A percentile compares a stretch with the other conserved stretches of the same genome.
Evolutionary conservation across 92 coral and sea anemone genomes (phyloP).

Genomic region (Pocillopora meandrina): DNA sequence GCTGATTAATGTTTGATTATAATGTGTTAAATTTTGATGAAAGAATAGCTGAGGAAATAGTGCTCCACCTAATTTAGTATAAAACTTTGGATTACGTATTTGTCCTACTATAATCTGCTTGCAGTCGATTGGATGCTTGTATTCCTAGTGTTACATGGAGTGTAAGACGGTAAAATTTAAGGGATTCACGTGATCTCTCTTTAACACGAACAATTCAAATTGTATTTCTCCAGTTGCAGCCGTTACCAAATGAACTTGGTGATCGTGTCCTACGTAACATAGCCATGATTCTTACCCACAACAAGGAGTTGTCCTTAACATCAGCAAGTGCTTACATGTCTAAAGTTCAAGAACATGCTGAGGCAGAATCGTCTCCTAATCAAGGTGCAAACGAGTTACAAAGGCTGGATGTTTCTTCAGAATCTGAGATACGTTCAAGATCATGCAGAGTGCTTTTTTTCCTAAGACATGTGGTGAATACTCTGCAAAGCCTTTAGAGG

Average conservation of each 20-base stretch:
- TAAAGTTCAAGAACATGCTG: not conserved
- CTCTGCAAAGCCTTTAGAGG: slow-evolving; percentile 9
- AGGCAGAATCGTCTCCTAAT: not conserved
- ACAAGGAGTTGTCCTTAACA: slow-evolving; percentile 65
- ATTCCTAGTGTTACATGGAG: not conserved
- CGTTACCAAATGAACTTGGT: slow-evolving; percentile 70
- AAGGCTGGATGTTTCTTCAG: slow-evolving; percentile 1
- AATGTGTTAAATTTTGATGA: too few relatives aligned
- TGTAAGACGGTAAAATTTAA: not conserved
- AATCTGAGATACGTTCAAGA: slow-evolving; percentile 10
- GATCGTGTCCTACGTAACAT: slow-evolving; percentile 80
- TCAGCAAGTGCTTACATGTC: slow-evolving; percentile 31
- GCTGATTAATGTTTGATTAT: too few relatives aligned
- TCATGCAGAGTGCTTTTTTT: slow-evolving; percentile 62
- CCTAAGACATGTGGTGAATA: slow-evolving; percentile 51
- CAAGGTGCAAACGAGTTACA: not conserved
- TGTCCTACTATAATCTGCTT: too few relatives aligned
- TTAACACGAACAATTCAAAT: not conserved
- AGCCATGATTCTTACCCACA: slow-evolving; percentile 81
- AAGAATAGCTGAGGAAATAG: too few relatives aligned
- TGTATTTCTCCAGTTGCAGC: slow-evolving; percentile 57
- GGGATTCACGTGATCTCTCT: not conserved
- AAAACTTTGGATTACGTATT: too few relatives aligned
- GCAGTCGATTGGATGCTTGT: too few relatives aligned
- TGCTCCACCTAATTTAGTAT: too few relatives aligned